These are phyloP conservation scores for Drosophila recens DNA, from an alignment of 2,888 invertebrate genomes.

Conservation along the genomic window DNA sequence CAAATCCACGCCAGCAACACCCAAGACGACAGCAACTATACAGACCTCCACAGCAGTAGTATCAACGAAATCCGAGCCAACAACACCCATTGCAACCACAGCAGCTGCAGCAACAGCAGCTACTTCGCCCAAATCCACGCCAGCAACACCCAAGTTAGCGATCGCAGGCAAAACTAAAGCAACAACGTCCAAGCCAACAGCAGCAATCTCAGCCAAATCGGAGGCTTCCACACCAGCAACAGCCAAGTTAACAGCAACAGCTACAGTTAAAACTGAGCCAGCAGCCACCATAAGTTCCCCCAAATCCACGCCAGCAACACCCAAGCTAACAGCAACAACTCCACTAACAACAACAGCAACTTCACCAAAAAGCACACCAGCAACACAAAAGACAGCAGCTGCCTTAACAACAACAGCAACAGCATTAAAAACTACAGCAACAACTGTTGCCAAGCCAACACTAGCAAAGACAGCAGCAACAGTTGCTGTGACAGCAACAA, in stretches of 20 bases:
- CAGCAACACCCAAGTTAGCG: constrained; percentile 26
- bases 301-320: constrained; percentile 25
- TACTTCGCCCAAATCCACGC: constrained; percentile 14
- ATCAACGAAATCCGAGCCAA: constrained; percentile 7
- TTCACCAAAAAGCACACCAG: constrained; percentile 12
- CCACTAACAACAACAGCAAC: background rate
- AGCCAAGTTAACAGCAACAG: constrained; percentile 6
- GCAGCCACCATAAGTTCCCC: constrained; percentile 18
- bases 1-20: constrained; percentile 24
- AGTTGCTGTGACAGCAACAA: constrained; percentile 17
- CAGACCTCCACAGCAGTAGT: constrained; percentile 6
- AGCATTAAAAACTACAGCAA: constrained; percentile 7
- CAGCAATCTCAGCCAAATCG: constrained; percentile 6
- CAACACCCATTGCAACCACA: constrained; percentile 15
- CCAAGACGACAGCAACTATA: constrained; percentile 9
- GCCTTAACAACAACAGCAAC: constrained; percentile 10
- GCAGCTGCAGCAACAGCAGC: constrained; percentile 9
- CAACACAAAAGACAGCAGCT: constrained; percentile 23
- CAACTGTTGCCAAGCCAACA: constrained; percentile 20
- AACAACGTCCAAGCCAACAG: constrained; percentile 10
- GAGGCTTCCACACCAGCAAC: constrained; percentile 19
- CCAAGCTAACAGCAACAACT: constrained; percentile 21
- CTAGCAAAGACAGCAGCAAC: constrained; percentile 41
- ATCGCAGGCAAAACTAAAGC: constrained; percentile 27
- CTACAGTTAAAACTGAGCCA: constrained; percentile 6